These are phyloP conservation scores for Ondatra zibethicus DNA, from an alignment of 2,113 vertebrate genomes.

Conservation along the genomic window DNA sequence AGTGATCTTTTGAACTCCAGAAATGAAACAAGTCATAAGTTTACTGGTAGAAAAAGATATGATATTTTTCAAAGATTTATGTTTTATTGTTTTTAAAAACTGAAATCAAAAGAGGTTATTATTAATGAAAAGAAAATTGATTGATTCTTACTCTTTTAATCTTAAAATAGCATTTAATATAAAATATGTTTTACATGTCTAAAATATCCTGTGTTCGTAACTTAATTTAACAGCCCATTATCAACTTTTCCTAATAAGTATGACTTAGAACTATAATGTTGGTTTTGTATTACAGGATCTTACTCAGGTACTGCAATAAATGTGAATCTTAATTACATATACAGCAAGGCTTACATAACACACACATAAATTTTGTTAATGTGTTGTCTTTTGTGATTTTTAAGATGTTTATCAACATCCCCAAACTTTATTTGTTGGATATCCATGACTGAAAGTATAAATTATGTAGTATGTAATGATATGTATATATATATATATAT, in stretches of 20 bases:
- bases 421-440: neutral
- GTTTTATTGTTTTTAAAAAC: slow-evolving; percentile 36
- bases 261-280: neutral
- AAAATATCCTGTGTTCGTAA: neutral
- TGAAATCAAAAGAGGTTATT: neutral
- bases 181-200: neutral
- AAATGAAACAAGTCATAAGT: neutral
- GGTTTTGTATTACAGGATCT: neutral
- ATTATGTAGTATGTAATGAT: too few relatives aligned
- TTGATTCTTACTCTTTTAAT: neutral
- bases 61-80: slow-evolving; percentile 4
- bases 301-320: neutral
- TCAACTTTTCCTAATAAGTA: neutral
- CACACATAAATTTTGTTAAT: too few relatives aligned
- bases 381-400: accelerated
- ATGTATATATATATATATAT: neutral
- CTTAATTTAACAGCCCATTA: neutral
- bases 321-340: neutral
- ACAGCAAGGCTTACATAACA: neutral
- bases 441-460: neutral
- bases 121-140: neutral
- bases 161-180: neutral
- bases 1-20: neutral
- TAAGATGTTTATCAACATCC: neutral
- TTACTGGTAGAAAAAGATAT: neutral